Evolutionary conservation across 2,113 vertebrate species (phyloP).

Genomic region (Phoxinus phoxinus): DNA sequence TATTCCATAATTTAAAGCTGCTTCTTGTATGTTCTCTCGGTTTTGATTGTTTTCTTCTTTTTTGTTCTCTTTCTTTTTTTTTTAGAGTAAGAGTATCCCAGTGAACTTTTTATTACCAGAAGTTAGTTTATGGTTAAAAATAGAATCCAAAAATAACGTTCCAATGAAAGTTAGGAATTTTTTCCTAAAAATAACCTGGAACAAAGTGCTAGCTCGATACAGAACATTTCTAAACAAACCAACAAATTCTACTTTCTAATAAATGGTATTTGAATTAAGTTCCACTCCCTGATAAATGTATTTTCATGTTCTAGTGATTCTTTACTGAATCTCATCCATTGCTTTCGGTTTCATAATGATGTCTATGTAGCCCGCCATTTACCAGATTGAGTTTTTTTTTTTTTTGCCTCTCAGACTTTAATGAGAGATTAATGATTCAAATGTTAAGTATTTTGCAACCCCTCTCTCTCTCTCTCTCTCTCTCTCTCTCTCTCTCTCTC

Average conservation of each 20-base stretch:
- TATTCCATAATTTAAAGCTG: slow-evolving; percentile 27
- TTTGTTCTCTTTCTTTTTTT: neutral
- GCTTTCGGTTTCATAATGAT: slow-evolving; percentile 30
- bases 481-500: neutral
- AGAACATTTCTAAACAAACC: neutral
- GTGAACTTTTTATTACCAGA: neutral
- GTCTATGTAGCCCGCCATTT: slow-evolving; percentile 2
- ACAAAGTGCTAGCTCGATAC: too few relatives aligned
- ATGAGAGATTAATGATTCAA: slow-evolving; percentile 63
- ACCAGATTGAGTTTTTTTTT: slow-evolving; percentile 9
- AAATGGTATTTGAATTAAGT: neutral
- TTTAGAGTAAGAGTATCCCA: too few relatives aligned
- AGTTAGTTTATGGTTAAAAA: neutral
- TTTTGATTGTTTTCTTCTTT: neutral
- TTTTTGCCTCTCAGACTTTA: slow-evolving; percentile 56
- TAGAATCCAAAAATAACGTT: neutral
- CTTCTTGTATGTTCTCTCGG: neutral
- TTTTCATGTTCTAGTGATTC: neutral
- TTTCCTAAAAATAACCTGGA: neutral
- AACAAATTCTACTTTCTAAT: neutral
- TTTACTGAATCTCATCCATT: slow-evolving; percentile 35
- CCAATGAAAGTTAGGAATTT: neutral
- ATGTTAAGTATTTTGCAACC: slow-evolving; percentile 50
- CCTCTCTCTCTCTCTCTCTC: slow-evolving; percentile 15
- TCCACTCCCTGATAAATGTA: slow-evolving; percentile 28